A percentile compares a stretch with the other conserved stretches of the same genome.
These are phyloP conservation scores for Odocoileus virginianus DNA, from an alignment of 2,113 vertebrate genomes.

Conservation along the genomic window DNA sequence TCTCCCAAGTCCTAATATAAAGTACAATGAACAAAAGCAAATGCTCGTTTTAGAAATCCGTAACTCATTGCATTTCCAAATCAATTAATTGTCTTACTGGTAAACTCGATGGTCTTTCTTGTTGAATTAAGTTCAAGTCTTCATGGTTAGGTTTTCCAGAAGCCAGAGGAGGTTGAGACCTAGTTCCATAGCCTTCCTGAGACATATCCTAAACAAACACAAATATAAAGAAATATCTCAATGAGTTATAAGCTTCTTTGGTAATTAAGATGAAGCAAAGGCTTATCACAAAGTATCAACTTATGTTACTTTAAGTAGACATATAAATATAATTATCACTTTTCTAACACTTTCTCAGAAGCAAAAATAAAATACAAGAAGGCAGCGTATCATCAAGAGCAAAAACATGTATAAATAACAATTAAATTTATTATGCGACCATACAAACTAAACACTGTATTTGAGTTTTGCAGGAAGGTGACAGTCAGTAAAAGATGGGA, in stretches of 20 bases:
- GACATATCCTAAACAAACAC: slow-evolving; percentile 87
- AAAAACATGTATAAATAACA: background rate
- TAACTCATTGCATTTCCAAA: slow-evolving; percentile 30
- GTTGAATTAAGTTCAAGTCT: slow-evolving; percentile 90
- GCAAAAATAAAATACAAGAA: background rate
- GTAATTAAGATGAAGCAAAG: background rate
- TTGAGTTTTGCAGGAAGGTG: background rate
- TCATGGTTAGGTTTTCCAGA: slow-evolving; percentile 92
- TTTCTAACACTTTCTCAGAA: background rate
- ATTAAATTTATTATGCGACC: no score
- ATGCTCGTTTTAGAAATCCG: background rate
- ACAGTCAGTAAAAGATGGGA: background rate
- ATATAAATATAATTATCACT: background rate
- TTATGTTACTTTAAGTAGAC: background rate
- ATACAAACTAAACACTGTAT: background rate
- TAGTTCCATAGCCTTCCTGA: slow-evolving; percentile 91
- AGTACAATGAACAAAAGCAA: slow-evolving; percentile 28
- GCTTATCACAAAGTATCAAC: background rate
- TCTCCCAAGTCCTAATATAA: background rate
- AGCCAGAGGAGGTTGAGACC: slow-evolving; percentile 87
- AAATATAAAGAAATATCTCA: slow-evolving; percentile 36
- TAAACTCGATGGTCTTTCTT: slow-evolving; percentile 95
- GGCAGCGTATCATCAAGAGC: background rate
- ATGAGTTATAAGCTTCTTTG: background rate
- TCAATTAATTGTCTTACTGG: slow-evolving; percentile 88